Percentiles rank a stretch among this genome's conserved stretches.
Conservation (phyloP, 92 coral and sea anemone species). For the Anthopleura xanthogrammica region DNA sequence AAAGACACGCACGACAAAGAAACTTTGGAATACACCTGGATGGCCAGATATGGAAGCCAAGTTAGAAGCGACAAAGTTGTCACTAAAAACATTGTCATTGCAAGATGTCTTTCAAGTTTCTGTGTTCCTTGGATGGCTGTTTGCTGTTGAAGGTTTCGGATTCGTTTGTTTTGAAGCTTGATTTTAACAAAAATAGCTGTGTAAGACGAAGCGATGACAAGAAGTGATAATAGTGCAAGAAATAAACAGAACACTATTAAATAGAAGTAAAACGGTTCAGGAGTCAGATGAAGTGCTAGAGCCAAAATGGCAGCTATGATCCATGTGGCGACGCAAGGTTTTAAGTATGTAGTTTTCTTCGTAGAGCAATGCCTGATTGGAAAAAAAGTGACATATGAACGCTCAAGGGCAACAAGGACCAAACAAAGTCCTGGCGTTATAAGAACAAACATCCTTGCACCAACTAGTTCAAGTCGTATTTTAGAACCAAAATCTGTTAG, state of each 20-base stretch:
- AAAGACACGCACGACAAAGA: not conserved
- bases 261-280: not conserved
- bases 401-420: not conserved
- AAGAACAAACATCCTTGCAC: not conserved
- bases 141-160: not conserved
- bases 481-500: not conserved
- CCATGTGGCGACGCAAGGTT: not conserved
- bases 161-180: not conserved
- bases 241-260: not conserved
- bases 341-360: not conserved
- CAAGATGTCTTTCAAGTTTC: not conserved
- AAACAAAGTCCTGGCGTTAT: conserved; percentile 3
- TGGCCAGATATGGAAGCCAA: not conserved
- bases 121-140: not conserved
- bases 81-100: not conserved
- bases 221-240: not conserved
- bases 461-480: not conserved
- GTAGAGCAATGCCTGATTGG: not conserved
- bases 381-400: not conserved
- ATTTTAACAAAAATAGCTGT: not conserved
- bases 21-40: not conserved
- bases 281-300: not conserved
- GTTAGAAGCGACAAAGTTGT: not conserved
- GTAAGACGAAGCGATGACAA: not conserved
- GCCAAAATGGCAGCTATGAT: not conserved